Evolutionary conservation across 2,888 invertebrate genomes (phyloP), one percentile per base, ranked within the genome.

Genomic region (Oscheius sp.): DNA sequence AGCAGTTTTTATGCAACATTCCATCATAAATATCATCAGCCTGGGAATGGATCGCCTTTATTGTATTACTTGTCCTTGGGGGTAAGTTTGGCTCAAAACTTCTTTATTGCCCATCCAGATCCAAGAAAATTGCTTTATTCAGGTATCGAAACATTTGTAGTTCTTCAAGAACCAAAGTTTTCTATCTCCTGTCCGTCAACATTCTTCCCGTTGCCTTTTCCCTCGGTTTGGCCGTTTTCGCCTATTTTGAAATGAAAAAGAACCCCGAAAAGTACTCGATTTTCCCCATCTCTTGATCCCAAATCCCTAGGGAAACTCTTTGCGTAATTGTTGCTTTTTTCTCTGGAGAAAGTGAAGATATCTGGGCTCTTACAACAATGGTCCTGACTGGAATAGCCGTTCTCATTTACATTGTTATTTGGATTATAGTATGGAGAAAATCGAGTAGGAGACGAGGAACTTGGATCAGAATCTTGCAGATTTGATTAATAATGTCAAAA

Each of bases 371-470:
- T 16, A 27, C 52, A 7, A 66, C 52, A 1, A 35, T 27, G 9
- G 5, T 25, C 29, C 49, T 66, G 16, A 52, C 49, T 6, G 52
- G 27, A 0, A 9, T 46, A 18, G 35, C 52, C 29, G 66, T 66
- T 12, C 5, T 66, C 1, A 29, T 66, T 35, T 66, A 66, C 29
- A 9, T 66, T 12, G 66, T 49, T 0, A 66, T 66, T 27, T 66
- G 66, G 66, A 66, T 66, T 21, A 29, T 49, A 16, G 66, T 66
- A 12, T 52, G 52, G 52, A 66, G 52, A 18, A 66, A 66, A 49
- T n/a, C 66, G 16, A 25, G 66, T 66, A 1, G 35, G 49, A n/a
- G 13, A 23, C 1, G 35, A 9, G 35, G 35, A 35, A 35, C 3
- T 35, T 6, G 9, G 3, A 35, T 35, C 35, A 35, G 35, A 9